These are phyloP conservation scores for Epizoanthus fatuus DNA, from an alignment of 92 coral and sea anemone genomes.

Conservation along the genomic window DNA sequence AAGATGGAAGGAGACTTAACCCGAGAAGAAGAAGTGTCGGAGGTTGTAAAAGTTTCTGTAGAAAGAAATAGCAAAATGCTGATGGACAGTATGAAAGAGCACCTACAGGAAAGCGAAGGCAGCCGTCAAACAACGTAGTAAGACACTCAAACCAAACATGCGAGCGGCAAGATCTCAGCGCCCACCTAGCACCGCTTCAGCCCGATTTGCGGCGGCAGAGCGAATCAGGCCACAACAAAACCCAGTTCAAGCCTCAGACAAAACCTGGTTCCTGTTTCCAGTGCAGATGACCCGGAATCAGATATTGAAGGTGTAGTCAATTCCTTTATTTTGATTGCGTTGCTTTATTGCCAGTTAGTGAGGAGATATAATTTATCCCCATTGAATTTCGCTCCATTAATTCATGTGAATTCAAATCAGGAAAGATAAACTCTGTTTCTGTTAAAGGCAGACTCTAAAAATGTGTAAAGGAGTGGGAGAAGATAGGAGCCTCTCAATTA, in stretches of 20 bases:
- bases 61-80: slow-evolving; percentile 18
- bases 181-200: neutral
- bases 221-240: neutral
- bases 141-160: neutral
- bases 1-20: no score
- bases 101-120: slow-evolving; percentile 26
- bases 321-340: no score
- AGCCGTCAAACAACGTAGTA: neutral
- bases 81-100: slow-evolving; percentile 15
- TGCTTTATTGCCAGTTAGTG: no score
- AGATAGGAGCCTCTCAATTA: slow-evolving; percentile 34
- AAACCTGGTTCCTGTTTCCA: slow-evolving; percentile 39
- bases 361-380: no score
- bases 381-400: no score
- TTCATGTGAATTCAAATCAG: no score
- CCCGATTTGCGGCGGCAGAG: neutral
- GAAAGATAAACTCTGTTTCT: no score
- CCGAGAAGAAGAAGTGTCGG: no score
- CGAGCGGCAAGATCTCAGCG: neutral
- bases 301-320: slow-evolving; percentile 24
- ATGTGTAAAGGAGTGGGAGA: slow-evolving; percentile 29
- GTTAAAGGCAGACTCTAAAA: no score
- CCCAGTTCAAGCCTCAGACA: neutral
- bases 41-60: neutral
- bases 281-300: slow-evolving; percentile 1